Evolutionary conservation across 1,140 invertebrate species (phyloP).

Genomic region (Bemisia tabaci): DNA sequence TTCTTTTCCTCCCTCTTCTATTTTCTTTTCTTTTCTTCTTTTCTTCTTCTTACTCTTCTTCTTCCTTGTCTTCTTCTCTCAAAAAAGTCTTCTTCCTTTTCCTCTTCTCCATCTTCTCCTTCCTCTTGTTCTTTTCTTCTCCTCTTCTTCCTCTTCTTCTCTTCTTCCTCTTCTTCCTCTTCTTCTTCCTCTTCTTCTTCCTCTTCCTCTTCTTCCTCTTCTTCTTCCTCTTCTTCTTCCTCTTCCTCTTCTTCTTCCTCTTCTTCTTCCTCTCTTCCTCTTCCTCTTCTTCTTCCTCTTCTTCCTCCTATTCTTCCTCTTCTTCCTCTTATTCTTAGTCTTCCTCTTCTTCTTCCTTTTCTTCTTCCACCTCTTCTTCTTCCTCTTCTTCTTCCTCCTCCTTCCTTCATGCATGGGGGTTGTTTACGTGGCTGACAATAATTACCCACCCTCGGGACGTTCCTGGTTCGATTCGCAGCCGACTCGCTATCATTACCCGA

Average conservation of each 20-base stretch:
- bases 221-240: not conserved
- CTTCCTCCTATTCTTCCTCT: not conserved
- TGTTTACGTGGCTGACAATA: too few relatives aligned
- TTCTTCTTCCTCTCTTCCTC: conserved; percentile 2
- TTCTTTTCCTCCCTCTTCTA: not conserved
- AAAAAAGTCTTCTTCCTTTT: conserved; percentile 3
- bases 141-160: not conserved
- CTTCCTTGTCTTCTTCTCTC: conserved; percentile 5
- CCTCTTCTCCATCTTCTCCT: not conserved
- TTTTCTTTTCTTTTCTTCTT: not conserved
- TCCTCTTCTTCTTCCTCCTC: not conserved
- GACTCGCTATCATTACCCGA: too few relatives aligned
- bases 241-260: conserved; percentile 5
- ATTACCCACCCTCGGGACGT: too few relatives aligned
- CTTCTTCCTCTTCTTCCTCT: conserved; percentile 6
- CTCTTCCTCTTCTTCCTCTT: not conserved
- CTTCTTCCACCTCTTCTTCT: not conserved
- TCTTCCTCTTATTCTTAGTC: not conserved
- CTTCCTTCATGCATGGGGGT: too few relatives aligned
- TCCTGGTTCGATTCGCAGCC: too few relatives aligned
- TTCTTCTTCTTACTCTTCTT: not conserved
- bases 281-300: not conserved
- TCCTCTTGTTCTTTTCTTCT: not conserved
- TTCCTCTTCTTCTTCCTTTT: not conserved
- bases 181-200: conserved; percentile 3